A percentile compares a stretch with the other conserved stretches of the same genome.
These are phyloP conservation scores for Bos javanicus DNA, from an alignment of 2,113 vertebrate species.

Conservation along the genomic window DNA sequence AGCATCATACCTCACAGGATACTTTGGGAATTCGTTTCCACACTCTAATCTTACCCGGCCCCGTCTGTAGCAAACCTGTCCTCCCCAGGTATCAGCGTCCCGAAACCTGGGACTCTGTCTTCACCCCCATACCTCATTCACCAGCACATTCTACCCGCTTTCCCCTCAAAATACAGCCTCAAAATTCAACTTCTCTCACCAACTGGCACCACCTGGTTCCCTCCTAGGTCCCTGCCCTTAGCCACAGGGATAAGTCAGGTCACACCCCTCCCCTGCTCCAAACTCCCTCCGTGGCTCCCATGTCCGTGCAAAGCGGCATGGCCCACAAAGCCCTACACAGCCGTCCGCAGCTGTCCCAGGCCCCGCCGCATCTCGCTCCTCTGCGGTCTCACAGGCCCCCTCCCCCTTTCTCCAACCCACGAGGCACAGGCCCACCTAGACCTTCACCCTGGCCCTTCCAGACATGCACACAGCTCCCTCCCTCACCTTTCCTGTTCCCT, in stretches of 20 bases:
- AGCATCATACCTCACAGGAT: not conserved
- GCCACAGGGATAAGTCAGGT: not conserved
- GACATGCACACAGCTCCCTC: not conserved
- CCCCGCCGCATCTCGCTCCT: not conserved
- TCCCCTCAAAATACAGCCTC: not conserved
- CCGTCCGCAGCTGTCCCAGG: not conserved
- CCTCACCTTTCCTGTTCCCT: not conserved
- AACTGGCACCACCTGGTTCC: not conserved
- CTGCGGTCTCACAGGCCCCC: not conserved
- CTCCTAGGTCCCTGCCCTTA: not conserved
- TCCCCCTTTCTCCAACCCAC: not conserved
- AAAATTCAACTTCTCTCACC: not conserved
- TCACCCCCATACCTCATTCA: not conserved
- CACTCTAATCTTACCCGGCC: too few species aligned
- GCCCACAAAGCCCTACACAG: not conserved
- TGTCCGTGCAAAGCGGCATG: not conserved
- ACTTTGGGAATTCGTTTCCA: not conserved
- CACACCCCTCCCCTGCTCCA: not conserved
- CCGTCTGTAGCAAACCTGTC: not conserved
- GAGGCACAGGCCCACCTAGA: not conserved
- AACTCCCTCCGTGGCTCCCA: not conserved
- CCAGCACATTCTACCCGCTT: not conserved
- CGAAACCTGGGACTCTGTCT: not conserved
- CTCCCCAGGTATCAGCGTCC: not conserved
- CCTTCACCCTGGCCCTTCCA: not conserved